These are phyloP conservation scores for Caenorhabditis plicata DNA, from an alignment of 2,888 invertebrate species.

Conservation along the genomic window DNA sequence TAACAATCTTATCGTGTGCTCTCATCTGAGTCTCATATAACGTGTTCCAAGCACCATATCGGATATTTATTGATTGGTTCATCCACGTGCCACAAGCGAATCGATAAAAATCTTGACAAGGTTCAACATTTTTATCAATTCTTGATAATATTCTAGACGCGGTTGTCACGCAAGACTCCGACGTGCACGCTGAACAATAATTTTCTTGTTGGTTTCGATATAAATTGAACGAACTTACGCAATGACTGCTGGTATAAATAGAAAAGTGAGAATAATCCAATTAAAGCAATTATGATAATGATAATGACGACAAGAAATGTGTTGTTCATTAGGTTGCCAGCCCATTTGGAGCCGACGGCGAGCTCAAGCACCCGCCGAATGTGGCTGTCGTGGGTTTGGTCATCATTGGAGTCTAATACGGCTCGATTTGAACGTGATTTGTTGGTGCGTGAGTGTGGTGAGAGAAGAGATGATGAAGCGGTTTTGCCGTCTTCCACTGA, in stretches of 20 bases:
- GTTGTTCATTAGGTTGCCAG: too few relatives aligned
- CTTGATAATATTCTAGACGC: constrained; percentile 21
- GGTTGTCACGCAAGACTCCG: constrained; percentile 28
- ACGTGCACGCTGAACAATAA: constrained; percentile 25
- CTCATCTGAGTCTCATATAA: constrained; percentile 32
- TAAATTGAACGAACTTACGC: too few relatives aligned
- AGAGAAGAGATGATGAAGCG: constrained; percentile 28
- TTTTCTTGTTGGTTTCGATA: background rate
- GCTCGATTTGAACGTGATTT: too few relatives aligned
- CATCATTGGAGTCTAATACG: too few relatives aligned
- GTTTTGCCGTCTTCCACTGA: constrained; percentile 37
- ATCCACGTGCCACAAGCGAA: constrained; percentile 44
- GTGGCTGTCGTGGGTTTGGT: too few relatives aligned
- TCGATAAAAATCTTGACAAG: constrained; percentile 38
- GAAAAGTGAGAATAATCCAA: constrained; percentile 25
- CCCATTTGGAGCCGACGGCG: too few relatives aligned
- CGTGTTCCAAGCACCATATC: constrained; percentile 37
- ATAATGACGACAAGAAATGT: constrained; percentile 28
- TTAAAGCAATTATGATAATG: constrained; percentile 20
- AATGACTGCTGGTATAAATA: constrained; percentile 11
- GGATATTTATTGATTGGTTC: constrained; percentile 35
- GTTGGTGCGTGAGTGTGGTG: too few relatives aligned
- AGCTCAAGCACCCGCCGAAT: too few relatives aligned
- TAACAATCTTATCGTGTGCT: constrained; percentile 34
- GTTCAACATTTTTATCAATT: constrained; percentile 10